Evolutionary conservation across 1,140 invertebrate genomes (phyloP).

Genomic region (Zaprionus nigranus): DNA sequence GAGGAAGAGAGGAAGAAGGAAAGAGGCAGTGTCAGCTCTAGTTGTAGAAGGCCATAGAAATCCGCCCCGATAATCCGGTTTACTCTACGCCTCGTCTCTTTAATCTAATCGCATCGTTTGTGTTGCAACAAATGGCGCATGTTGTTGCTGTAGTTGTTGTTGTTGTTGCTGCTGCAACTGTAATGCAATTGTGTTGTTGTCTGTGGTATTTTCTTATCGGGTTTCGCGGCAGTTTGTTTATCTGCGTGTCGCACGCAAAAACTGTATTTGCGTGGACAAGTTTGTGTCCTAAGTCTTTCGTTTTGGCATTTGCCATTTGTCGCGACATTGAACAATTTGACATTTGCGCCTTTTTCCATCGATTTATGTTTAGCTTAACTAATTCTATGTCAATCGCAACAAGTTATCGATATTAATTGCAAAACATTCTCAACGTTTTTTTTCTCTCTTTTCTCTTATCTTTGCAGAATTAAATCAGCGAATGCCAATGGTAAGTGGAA

Average conservation of each 20-base stretch:
- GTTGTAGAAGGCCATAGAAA: slow-evolving; percentile 12
- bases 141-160: slow-evolving; percentile 31
- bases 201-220: slow-evolving; percentile 39
- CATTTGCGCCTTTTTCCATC: slow-evolving; percentile 43
- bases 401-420: slow-evolving; percentile 68
- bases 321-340: slow-evolving; percentile 53
- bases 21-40: slow-evolving; percentile 2
- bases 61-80: slow-evolving; percentile 45
- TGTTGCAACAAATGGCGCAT: slow-evolving; percentile 50
- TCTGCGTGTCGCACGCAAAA: slow-evolving; percentile 59
- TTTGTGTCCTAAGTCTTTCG: slow-evolving; percentile 81
- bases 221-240: slow-evolving; percentile 40
- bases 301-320: slow-evolving; percentile 70
- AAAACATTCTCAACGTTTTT: slow-evolving; percentile 43
- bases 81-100: slow-evolving; percentile 6
- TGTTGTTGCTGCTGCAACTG: slow-evolving; percentile 31
- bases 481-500: slow-evolving; percentile 83
- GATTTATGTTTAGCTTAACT: slow-evolving; percentile 55
- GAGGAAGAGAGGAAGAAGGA: neutral
- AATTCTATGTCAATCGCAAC: slow-evolving; percentile 20
- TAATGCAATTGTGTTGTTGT: slow-evolving; percentile 46
- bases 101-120: slow-evolving; percentile 52
- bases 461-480: slow-evolving; percentile 84
- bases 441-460: slow-evolving; percentile 58
- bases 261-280: slow-evolving; percentile 53